Evolutionary conservation across 2,113 vertebrate genomes (phyloP).

Genomic region (Ctenomys sociabilis): DNA sequence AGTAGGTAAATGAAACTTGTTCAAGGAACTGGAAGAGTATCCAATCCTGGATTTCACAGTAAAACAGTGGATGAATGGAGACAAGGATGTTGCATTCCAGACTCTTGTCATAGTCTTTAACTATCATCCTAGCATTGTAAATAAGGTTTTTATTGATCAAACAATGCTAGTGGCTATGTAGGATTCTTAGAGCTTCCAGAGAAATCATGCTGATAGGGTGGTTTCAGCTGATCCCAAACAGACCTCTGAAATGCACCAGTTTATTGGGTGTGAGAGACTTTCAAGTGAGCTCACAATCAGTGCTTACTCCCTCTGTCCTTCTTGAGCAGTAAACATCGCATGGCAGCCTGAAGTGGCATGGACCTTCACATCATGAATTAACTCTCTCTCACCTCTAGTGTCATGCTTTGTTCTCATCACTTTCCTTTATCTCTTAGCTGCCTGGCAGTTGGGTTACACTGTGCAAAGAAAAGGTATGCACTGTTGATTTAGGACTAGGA

Average conservation of each 20-base stretch:
- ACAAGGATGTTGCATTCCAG: constrained; percentile 28
- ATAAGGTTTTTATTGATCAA: constrained; percentile 69
- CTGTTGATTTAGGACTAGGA: constrained; percentile 49
- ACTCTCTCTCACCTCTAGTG: not conserved
- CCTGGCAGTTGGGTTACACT: constrained; percentile 34
- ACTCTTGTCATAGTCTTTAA: not conserved
- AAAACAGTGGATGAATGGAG: not conserved
- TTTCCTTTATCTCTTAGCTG: constrained; percentile 63
- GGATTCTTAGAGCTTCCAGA: constrained; percentile 64
- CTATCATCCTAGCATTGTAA: constrained; percentile 24
- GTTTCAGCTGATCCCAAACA: constrained; percentile 44
- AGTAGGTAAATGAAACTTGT: not conserved
- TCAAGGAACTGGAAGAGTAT: not conserved
- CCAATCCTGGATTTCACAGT: not conserved
- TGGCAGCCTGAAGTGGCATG: not conserved
- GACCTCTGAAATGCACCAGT: constrained; percentile 24
- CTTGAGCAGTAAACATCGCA: constrained; percentile 60
- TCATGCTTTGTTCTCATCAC: constrained; percentile 56
- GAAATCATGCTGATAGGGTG: constrained; percentile 17
- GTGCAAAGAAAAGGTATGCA: constrained; percentile 67
- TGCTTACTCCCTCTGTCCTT: constrained; percentile 48
- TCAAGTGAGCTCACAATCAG: constrained; percentile 60
- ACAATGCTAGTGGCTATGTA: not conserved
- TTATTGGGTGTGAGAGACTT: constrained; percentile 73
- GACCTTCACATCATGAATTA: constrained; percentile 56